phyloP scores from a whole-genome alignment of 2,888 invertebrate genomes.

The Cinara cedri region DNA sequence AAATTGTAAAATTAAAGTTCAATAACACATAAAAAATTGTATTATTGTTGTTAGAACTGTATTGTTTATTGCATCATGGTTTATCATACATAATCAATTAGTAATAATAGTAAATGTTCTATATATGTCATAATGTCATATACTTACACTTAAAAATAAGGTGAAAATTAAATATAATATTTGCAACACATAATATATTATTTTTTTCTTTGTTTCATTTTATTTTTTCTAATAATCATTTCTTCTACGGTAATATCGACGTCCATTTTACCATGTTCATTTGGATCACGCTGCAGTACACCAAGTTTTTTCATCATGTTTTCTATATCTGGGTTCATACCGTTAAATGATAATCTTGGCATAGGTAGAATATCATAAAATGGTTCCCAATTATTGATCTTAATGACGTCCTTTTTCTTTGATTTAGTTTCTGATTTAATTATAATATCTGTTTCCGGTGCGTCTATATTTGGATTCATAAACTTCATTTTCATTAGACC shows the following conservation, averaged over 20 bases:
- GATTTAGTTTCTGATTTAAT: constrained; percentile 30
- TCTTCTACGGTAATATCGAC: constrained; percentile 49
- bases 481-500: constrained; percentile 50
- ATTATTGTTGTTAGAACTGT: background rate
- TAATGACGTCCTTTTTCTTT: constrained; percentile 35
- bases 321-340: constrained; percentile 41
- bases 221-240: constrained; percentile 51
- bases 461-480: constrained; percentile 34
- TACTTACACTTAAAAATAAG: background rate
- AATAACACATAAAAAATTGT: too few species aligned
- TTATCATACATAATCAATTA: background rate
- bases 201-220: constrained; percentile 49
- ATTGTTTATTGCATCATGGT: background rate
- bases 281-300: constrained; percentile 37
- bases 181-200: background rate
- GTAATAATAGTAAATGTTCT: too few species aligned
- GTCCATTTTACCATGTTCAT: constrained; percentile 52
- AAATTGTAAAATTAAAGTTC: too few species aligned
- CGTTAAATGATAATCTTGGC: constrained; percentile 37
- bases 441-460: background rate
- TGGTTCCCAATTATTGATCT: constrained; percentile 41
- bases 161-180: background rate
- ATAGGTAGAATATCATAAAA: constrained; percentile 49
- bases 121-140: too few species aligned
- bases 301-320: constrained; percentile 48